A percentile compares a stretch with the other conserved stretches of the same genome.
phyloP scores from a whole-genome alignment of 2,797 vertebrate species.

The Karalla daura region DNA sequence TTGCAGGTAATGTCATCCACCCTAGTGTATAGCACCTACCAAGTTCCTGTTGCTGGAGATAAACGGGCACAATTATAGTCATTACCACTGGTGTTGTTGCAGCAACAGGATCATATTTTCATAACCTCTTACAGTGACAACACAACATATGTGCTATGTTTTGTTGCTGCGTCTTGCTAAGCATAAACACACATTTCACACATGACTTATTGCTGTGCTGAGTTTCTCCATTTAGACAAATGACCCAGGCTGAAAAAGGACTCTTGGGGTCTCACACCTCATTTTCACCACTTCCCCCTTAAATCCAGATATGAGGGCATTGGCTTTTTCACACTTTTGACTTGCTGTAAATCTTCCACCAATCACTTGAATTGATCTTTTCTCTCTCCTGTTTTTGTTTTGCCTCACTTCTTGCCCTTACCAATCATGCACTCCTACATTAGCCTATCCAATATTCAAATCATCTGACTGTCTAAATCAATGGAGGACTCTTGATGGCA shows the following conservation, averaged over 20 bases:
- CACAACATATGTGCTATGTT: constrained; percentile 25
- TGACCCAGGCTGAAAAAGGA: constrained; percentile 33
- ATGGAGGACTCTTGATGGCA: constrained; percentile 13
- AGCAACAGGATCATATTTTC: constrained; percentile 52
- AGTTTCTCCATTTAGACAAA: constrained; percentile 62
- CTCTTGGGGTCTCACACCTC: constrained; percentile 54
- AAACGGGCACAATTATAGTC: constrained; percentile 43
- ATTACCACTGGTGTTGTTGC: constrained; percentile 47
- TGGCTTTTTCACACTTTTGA: constrained; percentile 42
- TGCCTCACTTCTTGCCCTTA: background rate
- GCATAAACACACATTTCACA: constrained; percentile 48
- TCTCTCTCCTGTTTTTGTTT: constrained; percentile 13
- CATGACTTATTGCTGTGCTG: constrained; percentile 62
- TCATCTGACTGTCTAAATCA: constrained; percentile 21
- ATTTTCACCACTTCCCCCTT: constrained; percentile 37
- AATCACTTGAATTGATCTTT: constrained; percentile 50
- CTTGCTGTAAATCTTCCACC: constrained; percentile 37
- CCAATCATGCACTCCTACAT: background rate
- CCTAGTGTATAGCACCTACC: constrained; percentile 16
- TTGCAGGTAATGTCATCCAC: constrained; percentile 23
- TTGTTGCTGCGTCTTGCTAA: constrained; percentile 41
- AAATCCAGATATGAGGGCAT: constrained; percentile 36
- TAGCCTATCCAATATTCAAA: constrained; percentile 11
- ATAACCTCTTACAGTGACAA: constrained; percentile 17
- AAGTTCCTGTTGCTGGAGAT: background rate